Base-by-base conservation (phyloP, 30 jellyfish, hydroid and myxozoan genomes). In the Mastigias papua region DNA sequence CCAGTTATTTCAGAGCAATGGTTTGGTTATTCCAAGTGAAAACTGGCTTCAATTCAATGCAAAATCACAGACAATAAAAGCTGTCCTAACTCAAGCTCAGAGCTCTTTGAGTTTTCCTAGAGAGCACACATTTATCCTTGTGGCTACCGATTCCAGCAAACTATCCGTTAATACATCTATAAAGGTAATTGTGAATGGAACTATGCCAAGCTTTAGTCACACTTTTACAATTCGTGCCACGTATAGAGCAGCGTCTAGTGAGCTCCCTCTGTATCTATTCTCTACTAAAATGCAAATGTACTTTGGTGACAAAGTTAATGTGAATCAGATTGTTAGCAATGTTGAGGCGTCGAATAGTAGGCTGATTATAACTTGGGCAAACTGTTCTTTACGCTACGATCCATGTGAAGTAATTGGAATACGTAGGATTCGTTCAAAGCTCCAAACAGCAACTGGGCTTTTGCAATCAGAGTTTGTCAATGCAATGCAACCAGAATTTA, bases 371-470 rank as follows among this genome's bases (percentile, higher is more conserved):
- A 76, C 92, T 34, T 92, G 94, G 94, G 60, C 97, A n/a, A 92
- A 92, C 33, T 92, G 98, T 68, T 48, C 88, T 2, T 48, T 92
- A 30, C 77, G 86, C 21, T 92, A 87, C 70, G 62, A 82, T 28
- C 98, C 98, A 1, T 92, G 98, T 31, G 91, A 92, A 51, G 92
- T 87, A 21, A 31, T 86, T 21, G 92, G 80, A 33, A 62, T 83
- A 0, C 35, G 75, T 35, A 51, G 51, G 19, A 62, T 78, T 48
- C 78, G 73, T n/a, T 48, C 85, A 2, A 49, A 23, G 61, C 51
- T 93, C 34, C 89, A 51, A 28, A 32, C 73, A 3, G 15, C 78
- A 48, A 13, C 61, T 13, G 93, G 88, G 8, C n/a, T 58, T 15
- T 61, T 69, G 81, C 64, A 46, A 66, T 51, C 50, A 16, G 91